A percentile compares a stretch with the other conserved stretches of the same genome.
Conservation (phyloP, 2,113 vertebrate species). For the Clarias macrocephalus region DNA sequence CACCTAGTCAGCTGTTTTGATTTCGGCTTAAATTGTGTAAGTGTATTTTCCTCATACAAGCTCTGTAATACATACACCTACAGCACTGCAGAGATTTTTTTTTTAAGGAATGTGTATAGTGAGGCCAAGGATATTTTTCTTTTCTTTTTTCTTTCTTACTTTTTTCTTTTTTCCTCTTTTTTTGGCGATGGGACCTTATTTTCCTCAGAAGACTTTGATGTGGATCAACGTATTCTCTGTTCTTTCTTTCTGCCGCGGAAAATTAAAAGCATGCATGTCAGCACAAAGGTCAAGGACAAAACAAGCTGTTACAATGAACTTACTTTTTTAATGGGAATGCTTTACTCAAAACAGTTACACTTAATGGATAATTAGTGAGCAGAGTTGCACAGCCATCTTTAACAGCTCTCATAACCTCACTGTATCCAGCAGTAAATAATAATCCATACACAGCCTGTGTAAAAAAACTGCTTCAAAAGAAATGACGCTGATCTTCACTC, state of each 20-base stretch:
- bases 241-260: constrained; percentile 58
- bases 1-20: constrained; percentile 43
- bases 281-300: constrained; percentile 60
- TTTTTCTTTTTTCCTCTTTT: constrained; percentile 40
- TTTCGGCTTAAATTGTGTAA: constrained; percentile 45
- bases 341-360: constrained; percentile 32
- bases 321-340: constrained; percentile 41
- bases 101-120: constrained; percentile 56
- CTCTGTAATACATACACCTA: constrained; percentile 55
- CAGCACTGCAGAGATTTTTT: constrained; percentile 51
- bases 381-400: constrained; percentile 25
- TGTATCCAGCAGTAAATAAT: constrained; percentile 16
- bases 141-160: no score
- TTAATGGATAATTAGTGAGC: constrained; percentile 23
- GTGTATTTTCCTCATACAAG: constrained; percentile 45
- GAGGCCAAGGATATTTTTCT: constrained; percentile 55
- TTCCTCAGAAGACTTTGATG: constrained; percentile 66
- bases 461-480: not conserved
- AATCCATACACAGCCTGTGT: not conserved
- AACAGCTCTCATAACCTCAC: constrained; percentile 26
- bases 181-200: constrained; percentile 63
- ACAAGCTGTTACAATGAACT: constrained; percentile 48
- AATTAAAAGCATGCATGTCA: constrained; percentile 64
- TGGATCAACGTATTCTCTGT: constrained; percentile 60
- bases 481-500: not conserved